phyloP scores from a whole-genome alignment of 2,113 vertebrate species.

The Elachura formosa region DNA sequence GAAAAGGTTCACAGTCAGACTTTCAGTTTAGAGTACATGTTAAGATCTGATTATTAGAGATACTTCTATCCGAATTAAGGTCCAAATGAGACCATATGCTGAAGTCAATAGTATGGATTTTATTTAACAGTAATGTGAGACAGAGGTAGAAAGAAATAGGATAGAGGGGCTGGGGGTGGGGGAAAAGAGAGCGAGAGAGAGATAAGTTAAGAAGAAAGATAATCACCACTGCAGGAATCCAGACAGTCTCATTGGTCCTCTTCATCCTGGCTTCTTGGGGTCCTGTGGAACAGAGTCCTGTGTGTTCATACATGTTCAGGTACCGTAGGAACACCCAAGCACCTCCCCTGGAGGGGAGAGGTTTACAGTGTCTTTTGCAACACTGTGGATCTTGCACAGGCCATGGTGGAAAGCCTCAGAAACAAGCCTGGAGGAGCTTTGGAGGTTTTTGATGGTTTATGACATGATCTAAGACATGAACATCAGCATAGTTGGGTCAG shows the following conservation, averaged over 20 bases:
- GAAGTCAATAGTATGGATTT: background rate
- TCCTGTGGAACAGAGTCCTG: background rate
- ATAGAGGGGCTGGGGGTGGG: background rate
- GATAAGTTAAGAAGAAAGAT: background rate
- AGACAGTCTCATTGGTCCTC: background rate
- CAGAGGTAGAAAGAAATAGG: background rate
- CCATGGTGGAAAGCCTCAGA: background rate
- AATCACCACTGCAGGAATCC: background rate
- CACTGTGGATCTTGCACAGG: background rate
- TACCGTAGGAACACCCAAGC: background rate
- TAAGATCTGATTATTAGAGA: background rate
- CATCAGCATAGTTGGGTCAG: accelerated
- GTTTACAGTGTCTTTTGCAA: background rate
- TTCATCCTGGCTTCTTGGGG: accelerated
- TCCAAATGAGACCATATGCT: background rate
- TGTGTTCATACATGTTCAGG: background rate
- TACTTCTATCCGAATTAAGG: background rate
- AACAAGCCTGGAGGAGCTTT: accelerated
- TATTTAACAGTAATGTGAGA: background rate
- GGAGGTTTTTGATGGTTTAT: background rate
- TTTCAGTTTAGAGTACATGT: background rate
- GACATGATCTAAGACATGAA: background rate
- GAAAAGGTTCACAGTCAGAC: background rate
- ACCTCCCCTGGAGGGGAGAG: background rate
- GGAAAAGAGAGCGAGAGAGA: background rate